A percentile compares a stretch with the other conserved stretches of the same genome.
These are phyloP conservation scores for Aleadryas rufinucha DNA, from an alignment of 2,113 vertebrate genomes.

Conservation along the genomic window DNA sequence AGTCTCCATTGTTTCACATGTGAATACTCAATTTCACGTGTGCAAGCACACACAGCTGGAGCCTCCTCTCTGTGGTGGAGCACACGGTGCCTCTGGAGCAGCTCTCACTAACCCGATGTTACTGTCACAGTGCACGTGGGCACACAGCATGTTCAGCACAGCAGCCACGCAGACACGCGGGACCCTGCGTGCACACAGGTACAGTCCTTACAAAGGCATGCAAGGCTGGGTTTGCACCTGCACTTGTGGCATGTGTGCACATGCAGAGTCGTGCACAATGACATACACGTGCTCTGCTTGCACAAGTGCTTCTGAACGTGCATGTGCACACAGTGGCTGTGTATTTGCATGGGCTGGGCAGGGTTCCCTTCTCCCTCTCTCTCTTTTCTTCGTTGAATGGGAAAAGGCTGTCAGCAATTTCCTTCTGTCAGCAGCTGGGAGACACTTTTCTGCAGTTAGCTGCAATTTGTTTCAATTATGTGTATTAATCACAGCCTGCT, in stretches of 20 bases:
- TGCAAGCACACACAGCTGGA: background rate
- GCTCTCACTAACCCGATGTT: background rate
- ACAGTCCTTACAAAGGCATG: accelerated
- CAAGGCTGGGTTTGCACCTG: background rate
- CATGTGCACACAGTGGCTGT: background rate
- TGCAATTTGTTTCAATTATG: slow-evolving; percentile 81
- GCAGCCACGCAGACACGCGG: accelerated
- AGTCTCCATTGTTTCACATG: background rate
- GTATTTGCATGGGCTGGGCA: background rate
- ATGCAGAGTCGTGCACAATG: background rate
- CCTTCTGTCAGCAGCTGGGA: slow-evolving; percentile 76
- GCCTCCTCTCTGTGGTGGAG: background rate
- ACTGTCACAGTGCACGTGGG: accelerated
- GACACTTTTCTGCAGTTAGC: slow-evolving; percentile 74
- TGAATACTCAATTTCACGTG: accelerated
- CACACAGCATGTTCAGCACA: accelerated
- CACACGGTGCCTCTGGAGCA: background rate
- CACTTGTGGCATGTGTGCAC: background rate
- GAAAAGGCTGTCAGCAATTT: slow-evolving; percentile 77
- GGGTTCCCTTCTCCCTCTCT: background rate
- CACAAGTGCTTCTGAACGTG: background rate
- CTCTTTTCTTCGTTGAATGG: slow-evolving; percentile 18
- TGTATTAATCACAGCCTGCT: slow-evolving; percentile 78
- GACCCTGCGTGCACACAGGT: accelerated
- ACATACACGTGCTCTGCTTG: accelerated